Percentiles rank a stretch among this genome's conserved stretches.
Conservation (phyloP, 2,113 vertebrate genomes). For the Neogobius melanostomus region DNA sequence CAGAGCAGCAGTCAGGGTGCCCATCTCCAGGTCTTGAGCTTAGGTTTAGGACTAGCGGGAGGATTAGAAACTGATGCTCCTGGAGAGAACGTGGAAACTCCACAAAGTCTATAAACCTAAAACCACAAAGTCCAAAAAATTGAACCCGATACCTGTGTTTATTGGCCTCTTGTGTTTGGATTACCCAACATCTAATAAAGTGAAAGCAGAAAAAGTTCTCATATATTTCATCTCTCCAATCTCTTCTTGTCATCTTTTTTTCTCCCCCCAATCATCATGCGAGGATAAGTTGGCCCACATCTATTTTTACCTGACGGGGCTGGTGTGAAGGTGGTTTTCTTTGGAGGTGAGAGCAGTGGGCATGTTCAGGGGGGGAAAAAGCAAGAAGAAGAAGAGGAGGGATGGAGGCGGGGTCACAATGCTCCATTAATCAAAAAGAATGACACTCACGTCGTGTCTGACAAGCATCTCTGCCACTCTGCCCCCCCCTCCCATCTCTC, state of each 20-base stretch:
- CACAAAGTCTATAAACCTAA: too few relatives aligned
- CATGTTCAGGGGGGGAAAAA: slow-evolving; percentile 48
- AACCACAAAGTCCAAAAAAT: neutral
- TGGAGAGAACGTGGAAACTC: too few relatives aligned
- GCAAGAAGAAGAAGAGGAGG: slow-evolving; percentile 12
- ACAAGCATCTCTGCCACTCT: slow-evolving; percentile 76
- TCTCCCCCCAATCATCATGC: slow-evolving; percentile 21
- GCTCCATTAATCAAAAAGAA: slow-evolving; percentile 92
- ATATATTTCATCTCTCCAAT: slow-evolving; percentile 1
- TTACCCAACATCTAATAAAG: neutral
- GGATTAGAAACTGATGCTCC: too few relatives aligned
- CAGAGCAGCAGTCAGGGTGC: too few relatives aligned
- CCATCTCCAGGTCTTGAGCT: too few relatives aligned
- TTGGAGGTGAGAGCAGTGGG: slow-evolving; percentile 65
- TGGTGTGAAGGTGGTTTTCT: neutral
- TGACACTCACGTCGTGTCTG: slow-evolving; percentile 85
- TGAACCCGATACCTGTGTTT: neutral
- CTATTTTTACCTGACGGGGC: slow-evolving; percentile 70
- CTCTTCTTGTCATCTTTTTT: slow-evolving; percentile 7
- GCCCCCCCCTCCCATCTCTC: slow-evolving; percentile 47
- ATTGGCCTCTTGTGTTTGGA: neutral
- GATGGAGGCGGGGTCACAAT: slow-evolving; percentile 76
- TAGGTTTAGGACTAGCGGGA: too few relatives aligned
- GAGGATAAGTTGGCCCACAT: slow-evolving; percentile 58
- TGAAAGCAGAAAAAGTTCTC: neutral